These are phyloP conservation scores for Cremastobaeus sp. DNA, from an alignment of 2,888 invertebrate genomes.

Conservation along the genomic window DNA sequence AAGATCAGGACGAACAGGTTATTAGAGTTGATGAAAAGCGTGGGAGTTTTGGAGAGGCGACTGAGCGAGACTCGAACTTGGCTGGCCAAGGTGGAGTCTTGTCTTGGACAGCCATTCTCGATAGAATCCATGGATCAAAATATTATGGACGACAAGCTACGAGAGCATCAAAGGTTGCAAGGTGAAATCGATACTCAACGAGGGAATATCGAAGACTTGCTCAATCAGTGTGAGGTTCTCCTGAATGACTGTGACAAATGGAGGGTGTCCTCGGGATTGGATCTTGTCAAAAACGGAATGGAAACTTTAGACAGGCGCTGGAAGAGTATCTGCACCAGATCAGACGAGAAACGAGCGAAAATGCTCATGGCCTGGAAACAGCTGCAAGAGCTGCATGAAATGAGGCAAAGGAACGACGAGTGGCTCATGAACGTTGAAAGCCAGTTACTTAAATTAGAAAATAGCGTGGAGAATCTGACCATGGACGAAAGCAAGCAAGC, in stretches of 20 bases:
- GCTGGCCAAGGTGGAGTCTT: constrained; percentile 86
- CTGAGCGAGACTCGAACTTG: constrained; percentile 86
- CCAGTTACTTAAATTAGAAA: constrained; percentile 82
- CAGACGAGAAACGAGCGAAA: constrained; percentile 85
- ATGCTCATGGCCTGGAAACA: constrained; percentile 83
- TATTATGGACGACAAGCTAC: constrained; percentile 84
- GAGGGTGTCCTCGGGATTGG: constrained; percentile 85
- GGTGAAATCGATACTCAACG: constrained; percentile 88
- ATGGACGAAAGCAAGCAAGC: constrained; percentile 82
- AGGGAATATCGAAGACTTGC: constrained; percentile 86
- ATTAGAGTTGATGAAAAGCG: constrained; percentile 85
- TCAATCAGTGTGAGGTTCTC: constrained; percentile 88
- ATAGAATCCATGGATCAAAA: constrained; percentile 84
- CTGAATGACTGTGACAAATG: constrained; percentile 86
- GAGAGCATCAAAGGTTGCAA: constrained; percentile 86
- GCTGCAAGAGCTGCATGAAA: constrained; percentile 81
- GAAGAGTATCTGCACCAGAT: constrained; percentile 87
- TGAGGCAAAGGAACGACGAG: constrained; percentile 81
- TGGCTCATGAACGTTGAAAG: constrained; percentile 84
- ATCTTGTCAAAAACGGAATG: constrained; percentile 83
- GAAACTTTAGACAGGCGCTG: constrained; percentile 88
- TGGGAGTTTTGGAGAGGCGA: constrained; percentile 84
- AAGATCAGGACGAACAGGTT: constrained; percentile 85
- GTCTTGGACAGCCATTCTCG: constrained; percentile 83
- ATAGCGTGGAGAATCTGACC: constrained; percentile 80